Base-by-base conservation (phyloP, 2,797 vertebrate species). In the Borostomias antarcticus region DNA sequence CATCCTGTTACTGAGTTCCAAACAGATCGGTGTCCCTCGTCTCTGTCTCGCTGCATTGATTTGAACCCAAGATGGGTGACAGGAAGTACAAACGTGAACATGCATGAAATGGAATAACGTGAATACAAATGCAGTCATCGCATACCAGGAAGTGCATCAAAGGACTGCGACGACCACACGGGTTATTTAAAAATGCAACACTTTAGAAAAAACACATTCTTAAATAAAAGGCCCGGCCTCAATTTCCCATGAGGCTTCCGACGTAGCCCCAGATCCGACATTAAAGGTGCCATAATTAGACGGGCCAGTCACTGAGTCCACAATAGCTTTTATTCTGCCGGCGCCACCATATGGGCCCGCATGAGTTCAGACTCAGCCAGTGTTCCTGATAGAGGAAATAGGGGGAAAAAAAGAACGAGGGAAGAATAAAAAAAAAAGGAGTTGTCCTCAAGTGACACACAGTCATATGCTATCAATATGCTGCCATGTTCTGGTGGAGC, bases 401-500 rank as follows among this genome's bases (percentile, higher is more conserved):
- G 66, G 50, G 57, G 54, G 67, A 60, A 40, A 26, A 47, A 47
- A 45, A 23, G 58, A 23, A 33, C 32, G 40, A 28, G 37, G 4
- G 62, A 48, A 47, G 47, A 52, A 56, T 13, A 56, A 66, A 48
- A 52, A 58, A 69, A 69, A 47, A 32, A 40, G 60, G 47, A 29
- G 23, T 47, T 82, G 84, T 88, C 83, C 85, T 88, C 52, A 15
- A 77, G 78, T 84, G 85, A 85, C 86, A 73, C 86, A 73, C 72
- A 59, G 65, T 82, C 84, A 84, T 79, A 68, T 86, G 84, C 67
- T 84, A 67, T 90, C 86, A 85, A 87, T 85, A 75, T 85, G 82
- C 82, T 82, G 79, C 82, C 78, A 75, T 82, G 82, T 80, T 80
- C 70, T 73, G 58, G 69, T 72, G 67, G 62, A 82, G 69, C 66